Conservation (phyloP, 2,888 invertebrate genomes). For the Ceriagrion tenellum region DNA sequence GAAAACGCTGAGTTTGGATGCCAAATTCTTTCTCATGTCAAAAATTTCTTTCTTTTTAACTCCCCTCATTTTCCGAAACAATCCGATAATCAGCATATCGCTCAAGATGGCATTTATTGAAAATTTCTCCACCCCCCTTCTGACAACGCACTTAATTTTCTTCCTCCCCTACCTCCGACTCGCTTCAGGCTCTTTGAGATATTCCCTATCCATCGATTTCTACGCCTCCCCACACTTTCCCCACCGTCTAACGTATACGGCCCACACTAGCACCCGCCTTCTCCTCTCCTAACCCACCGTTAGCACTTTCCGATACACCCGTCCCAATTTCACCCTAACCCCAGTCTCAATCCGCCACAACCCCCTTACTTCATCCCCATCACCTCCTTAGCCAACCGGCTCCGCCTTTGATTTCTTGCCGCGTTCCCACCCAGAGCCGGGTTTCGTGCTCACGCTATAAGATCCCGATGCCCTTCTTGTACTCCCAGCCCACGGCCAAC, state of each 20-base stretch:
- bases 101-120: neutral
- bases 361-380: neutral
- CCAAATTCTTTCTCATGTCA: neutral
- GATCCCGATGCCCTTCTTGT: neutral
- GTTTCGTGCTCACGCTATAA: conserved; percentile 27
- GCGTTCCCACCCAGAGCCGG: conserved; percentile 42
- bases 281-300: neutral
- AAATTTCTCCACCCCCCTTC: neutral
- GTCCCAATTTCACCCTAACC: neutral
- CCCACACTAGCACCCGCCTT: neutral
- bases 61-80: neutral
- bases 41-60: neutral
- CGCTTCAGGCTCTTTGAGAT: neutral
- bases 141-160: neutral
- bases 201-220: neutral
- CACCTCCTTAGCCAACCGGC: neutral
- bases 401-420: conserved; percentile 58
- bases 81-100: neutral
- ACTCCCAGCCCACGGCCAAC: neutral
- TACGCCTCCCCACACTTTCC: neutral
- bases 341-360: neutral
- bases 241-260: neutral
- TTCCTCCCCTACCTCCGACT: neutral
- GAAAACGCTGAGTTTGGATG: neutral
- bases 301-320: conserved; percentile 4